phyloP scores from a whole-genome alignment of 2,113 vertebrate species.

The Channa maculata region DNA sequence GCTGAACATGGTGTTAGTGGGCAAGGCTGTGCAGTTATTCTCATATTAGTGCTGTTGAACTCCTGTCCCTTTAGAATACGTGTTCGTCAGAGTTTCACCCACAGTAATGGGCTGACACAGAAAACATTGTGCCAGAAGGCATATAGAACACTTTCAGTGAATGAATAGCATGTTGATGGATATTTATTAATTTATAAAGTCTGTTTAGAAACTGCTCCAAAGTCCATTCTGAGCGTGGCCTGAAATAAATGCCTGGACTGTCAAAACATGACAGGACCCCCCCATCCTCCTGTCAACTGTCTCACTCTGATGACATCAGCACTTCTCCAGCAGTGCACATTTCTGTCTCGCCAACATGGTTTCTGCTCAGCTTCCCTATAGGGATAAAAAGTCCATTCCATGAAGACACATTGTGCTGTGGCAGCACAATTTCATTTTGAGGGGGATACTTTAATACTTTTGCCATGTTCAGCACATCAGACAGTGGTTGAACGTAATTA shows the following conservation, averaged over 20 bases:
- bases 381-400: slow-evolving; percentile 10
- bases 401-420: slow-evolving; percentile 18
- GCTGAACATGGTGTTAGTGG: background rate
- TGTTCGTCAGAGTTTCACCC: background rate
- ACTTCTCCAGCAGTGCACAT: slow-evolving; percentile 16
- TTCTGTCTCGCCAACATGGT: slow-evolving; percentile 5
- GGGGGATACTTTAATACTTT: background rate
- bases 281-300: slow-evolving; percentile 29
- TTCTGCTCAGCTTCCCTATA: slow-evolving; percentile 27
- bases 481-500: slow-evolving; percentile 5
- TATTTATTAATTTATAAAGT: slow-evolving; percentile 25
- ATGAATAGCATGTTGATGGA: background rate
- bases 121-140: slow-evolving; percentile 15
- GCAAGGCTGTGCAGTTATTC: too few species aligned
- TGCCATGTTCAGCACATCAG: slow-evolving; percentile 1
- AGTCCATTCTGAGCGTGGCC: slow-evolving; percentile 10
- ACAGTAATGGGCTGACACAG: background rate
- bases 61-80: background rate
- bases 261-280: slow-evolving; percentile 47
- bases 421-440: slow-evolving; percentile 26
- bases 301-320: slow-evolving; percentile 62
- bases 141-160: slow-evolving; percentile 17
- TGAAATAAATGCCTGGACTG: slow-evolving; percentile 15
- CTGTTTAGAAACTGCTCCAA: slow-evolving; percentile 8
- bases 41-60: background rate